Evolutionary conservation across 2,797 vertebrate genomes (phyloP).

Genomic region (Nothura maculosa): DNA sequence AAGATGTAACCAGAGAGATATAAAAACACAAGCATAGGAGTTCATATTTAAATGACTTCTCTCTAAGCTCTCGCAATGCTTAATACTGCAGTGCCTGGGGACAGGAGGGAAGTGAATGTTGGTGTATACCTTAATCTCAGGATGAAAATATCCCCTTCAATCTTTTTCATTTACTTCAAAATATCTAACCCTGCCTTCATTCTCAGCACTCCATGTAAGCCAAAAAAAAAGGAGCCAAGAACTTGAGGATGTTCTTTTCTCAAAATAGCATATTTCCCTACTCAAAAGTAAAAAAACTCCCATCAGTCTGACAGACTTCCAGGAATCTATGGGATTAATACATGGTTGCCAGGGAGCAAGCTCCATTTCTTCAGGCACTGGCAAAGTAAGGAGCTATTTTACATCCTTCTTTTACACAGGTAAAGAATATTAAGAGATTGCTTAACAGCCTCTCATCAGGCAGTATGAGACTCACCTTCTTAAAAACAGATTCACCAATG

Average conservation of each 20-base stretch:
- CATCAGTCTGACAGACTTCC: constrained; percentile 19
- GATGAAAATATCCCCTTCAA: constrained; percentile 15
- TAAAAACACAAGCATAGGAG: neutral
- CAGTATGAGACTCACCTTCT: neutral
- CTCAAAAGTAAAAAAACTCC: neutral
- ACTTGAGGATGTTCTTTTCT: neutral
- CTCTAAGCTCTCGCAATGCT: neutral
- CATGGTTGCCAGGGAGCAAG: neutral
- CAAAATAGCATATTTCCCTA: neutral
- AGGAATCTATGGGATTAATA: constrained; percentile 33
- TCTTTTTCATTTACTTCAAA: constrained; percentile 32
- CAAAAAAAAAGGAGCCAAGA: constrained; percentile 35
- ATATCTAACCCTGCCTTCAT: neutral
- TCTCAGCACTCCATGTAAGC: neutral
- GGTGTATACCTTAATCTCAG: neutral
- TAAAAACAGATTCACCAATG: neutral
- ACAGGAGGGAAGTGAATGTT: neutral
- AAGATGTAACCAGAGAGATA: constrained; percentile 22
- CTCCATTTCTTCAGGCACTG: constrained; percentile 7
- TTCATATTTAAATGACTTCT: neutral
- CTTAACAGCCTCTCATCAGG: constrained; percentile 16
- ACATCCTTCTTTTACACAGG: constrained; percentile 17
- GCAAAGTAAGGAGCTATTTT: neutral
- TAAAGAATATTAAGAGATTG: neutral
- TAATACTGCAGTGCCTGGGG: constrained; percentile 9